Conservation (phyloP, 1,140 invertebrate genomes). For the Cheumatopsyche charites region DNA sequence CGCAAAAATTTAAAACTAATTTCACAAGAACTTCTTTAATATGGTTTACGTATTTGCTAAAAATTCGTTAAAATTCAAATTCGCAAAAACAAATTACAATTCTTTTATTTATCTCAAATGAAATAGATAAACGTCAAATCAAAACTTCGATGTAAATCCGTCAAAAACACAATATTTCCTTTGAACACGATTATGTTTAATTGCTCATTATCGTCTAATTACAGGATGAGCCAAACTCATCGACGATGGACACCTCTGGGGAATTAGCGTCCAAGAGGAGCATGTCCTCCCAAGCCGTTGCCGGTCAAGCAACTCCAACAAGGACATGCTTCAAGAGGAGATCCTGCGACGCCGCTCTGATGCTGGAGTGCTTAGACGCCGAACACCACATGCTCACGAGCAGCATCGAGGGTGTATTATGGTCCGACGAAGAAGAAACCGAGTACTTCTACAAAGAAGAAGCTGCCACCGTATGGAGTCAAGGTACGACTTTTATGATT, state of each 20-base stretch:
- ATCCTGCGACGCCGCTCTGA: slow-evolving; percentile 44
- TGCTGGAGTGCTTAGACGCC: slow-evolving; percentile 46
- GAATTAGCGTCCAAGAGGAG: slow-evolving; percentile 21
- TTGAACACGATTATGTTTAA: too few relatives aligned
- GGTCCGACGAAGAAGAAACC: slow-evolving; percentile 62
- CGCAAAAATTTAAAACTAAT: neutral
- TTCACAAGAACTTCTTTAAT: neutral
- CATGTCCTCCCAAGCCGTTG: slow-evolving; percentile 16
- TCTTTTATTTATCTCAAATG: too few relatives aligned
- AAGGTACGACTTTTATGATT: slow-evolving; percentile 52
- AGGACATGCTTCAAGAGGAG: slow-evolving; percentile 43
- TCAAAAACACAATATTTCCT: too few relatives aligned
- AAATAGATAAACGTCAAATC: too few relatives aligned
- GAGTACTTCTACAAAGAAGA: slow-evolving; percentile 61
- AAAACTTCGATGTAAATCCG: too few relatives aligned
- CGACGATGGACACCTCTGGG: slow-evolving; percentile 22
- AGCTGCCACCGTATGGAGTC: slow-evolving; percentile 57
- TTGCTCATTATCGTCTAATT: neutral
- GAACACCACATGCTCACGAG: slow-evolving; percentile 57
- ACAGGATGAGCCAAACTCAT: neutral
- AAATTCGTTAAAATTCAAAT: neutral
- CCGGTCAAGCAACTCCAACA: slow-evolving; percentile 24
- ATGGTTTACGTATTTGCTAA: too few relatives aligned
- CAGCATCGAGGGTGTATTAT: slow-evolving; percentile 60
- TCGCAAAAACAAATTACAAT: too few relatives aligned